phyloP scores from a whole-genome alignment of 2,113 vertebrate species.

The Gavialis gangeticus region DNA sequence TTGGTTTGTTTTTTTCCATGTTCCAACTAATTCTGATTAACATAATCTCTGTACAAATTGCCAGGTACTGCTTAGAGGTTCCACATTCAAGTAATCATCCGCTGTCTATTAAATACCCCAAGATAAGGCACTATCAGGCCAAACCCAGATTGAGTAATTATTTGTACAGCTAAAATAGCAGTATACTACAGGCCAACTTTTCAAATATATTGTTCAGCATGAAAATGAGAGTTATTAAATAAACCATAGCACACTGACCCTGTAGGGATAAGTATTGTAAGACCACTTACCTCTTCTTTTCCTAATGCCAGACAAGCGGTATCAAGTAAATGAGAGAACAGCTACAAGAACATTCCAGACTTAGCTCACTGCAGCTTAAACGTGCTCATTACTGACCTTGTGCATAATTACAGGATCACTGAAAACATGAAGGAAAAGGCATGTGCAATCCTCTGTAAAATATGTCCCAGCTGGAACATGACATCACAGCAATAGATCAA shows the following conservation, averaged over 20 bases:
- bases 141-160: background rate
- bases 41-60: background rate
- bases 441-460: background rate
- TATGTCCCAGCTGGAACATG: background rate
- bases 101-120: accelerated
- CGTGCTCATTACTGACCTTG: accelerated
- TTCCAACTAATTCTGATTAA: background rate
- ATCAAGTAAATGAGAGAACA: accelerated
- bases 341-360: accelerated
- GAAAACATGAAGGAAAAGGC: background rate
- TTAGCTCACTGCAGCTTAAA: background rate
- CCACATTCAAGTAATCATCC: accelerated
- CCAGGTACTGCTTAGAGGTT: background rate
- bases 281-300: background rate
- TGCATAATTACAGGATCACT: background rate
- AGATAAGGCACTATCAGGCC: accelerated
- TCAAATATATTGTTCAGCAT: accelerated
- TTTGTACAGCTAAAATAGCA: accelerated
- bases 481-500: conserved; percentile 16
- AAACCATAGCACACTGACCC: background rate
- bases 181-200: background rate
- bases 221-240: background rate
- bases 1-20: background rate
- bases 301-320: background rate
- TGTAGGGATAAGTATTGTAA: accelerated